A percentile compares a stretch with the other conserved stretches of the same genome.
phyloP scores from a whole-genome alignment of 2,888 invertebrate genomes.

The Lithophane semibrunnea region DNA sequence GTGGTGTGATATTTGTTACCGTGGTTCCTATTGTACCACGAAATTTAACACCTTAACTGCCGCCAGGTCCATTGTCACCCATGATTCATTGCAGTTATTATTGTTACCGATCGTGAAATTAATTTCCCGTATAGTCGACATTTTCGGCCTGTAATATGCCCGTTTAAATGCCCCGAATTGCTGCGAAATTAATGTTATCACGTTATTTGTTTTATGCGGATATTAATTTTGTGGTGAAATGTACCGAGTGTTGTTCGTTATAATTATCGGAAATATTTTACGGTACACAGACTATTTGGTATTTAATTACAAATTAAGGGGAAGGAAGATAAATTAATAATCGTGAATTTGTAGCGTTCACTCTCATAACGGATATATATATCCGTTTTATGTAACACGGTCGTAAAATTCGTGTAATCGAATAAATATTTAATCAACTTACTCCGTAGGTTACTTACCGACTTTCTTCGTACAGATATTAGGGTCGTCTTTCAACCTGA shows the following conservation, averaged over 20 bases:
- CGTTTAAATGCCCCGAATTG: conserved; percentile 79
- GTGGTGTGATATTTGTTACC: conserved; percentile 75
- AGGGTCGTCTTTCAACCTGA: too few species aligned
- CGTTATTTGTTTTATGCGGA: conserved; percentile 73
- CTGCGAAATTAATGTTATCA: conserved; percentile 78
- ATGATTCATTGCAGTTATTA: conserved; percentile 87
- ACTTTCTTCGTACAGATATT: too few species aligned
- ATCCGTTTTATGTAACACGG: conserved; percentile 9
- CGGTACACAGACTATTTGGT: conserved; percentile 46
- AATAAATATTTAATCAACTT: conserved; percentile 3
- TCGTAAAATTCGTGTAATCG: neutral
- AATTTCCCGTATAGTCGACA: conserved; percentile 82
- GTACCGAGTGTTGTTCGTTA: conserved; percentile 60
- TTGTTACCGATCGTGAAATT: conserved; percentile 86
- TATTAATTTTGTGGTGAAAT: conserved; percentile 70
- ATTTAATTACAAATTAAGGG: conserved; percentile 29
- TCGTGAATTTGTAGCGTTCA: conserved; percentile 17
- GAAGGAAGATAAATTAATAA: conserved; percentile 27
- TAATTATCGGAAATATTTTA: conserved; percentile 62
- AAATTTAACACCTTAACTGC: conserved; percentile 86
- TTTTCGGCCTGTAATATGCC: conserved; percentile 76
- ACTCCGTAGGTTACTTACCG: neutral
- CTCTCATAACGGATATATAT: conserved; percentile 16
- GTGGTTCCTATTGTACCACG: conserved; percentile 77
- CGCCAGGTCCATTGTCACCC: conserved; percentile 79